Conservation (phyloP, 2,797 vertebrate species). For the Onychomys arenicola region DNA sequence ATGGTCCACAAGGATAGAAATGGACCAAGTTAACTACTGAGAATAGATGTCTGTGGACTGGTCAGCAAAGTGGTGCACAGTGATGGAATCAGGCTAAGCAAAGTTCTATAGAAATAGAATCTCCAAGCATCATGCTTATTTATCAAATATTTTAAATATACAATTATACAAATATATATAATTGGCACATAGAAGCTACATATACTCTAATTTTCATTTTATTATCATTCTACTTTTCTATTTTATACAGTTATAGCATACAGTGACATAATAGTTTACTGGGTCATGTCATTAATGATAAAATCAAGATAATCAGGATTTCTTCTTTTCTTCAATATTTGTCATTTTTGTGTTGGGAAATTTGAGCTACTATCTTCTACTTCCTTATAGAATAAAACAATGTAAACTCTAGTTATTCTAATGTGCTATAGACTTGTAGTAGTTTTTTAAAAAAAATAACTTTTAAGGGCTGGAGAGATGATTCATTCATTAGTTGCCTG, state of each 20-base stretch:
- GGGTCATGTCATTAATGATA: not conserved
- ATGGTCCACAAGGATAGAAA: not conserved
- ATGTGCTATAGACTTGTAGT: not conserved
- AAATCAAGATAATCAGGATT: not conserved
- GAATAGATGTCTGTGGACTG: not conserved
- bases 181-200: not conserved
- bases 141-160: not conserved
- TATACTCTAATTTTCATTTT: slow-evolving; percentile 14
- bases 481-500: not conserved
- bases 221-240: not conserved
- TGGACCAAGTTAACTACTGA: not conserved
- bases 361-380: not conserved
- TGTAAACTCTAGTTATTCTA: not conserved
- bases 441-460: not conserved
- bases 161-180: not conserved
- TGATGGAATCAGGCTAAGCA: not conserved
- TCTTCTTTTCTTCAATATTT: not conserved
- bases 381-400: not conserved
- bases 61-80: not conserved
- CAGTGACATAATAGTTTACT: not conserved
- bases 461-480: not conserved
- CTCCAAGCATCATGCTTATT: not conserved
- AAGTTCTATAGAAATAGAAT: slow-evolving; percentile 4
- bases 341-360: not conserved
- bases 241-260: not conserved